phyloP scores from a whole-genome alignment of 1,140 invertebrate genomes.

The Scaptomyza montana region DNA sequence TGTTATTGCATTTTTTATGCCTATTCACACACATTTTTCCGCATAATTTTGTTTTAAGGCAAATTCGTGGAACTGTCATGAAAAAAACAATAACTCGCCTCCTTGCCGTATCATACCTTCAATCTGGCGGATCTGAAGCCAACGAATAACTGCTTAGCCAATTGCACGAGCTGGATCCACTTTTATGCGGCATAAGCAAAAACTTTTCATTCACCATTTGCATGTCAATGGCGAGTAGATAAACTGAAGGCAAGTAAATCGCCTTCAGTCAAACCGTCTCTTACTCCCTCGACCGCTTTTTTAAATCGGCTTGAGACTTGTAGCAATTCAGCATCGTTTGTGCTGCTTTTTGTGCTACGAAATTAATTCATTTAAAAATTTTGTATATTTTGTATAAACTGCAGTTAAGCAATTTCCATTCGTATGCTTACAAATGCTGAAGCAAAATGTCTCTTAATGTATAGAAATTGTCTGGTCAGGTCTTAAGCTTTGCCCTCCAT shows the following conservation, averaged over 20 bases:
- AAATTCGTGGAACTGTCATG: constrained; percentile 42
- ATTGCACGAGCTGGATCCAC: neutral
- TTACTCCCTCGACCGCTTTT: neutral
- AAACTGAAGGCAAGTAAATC: neutral
- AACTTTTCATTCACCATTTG: constrained; percentile 30
- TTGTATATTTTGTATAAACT: constrained; percentile 45
- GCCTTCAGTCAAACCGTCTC: neutral
- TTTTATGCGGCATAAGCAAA: constrained; percentile 44
- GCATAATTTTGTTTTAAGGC: constrained; percentile 50
- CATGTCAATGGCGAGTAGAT: constrained; percentile 15
- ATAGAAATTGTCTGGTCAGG: neutral
- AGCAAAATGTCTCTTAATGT: neutral
- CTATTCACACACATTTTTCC: constrained; percentile 26
- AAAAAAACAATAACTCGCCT: constrained; percentile 2
- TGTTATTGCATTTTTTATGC: constrained; percentile 57
- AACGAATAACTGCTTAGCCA: constrained; percentile 3
- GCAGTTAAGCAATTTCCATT: constrained; percentile 69
- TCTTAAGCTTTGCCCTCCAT: neutral
- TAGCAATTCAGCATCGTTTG: constrained; percentile 23
- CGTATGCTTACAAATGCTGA: constrained; percentile 18
- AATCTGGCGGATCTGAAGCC: neutral
- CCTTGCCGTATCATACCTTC: neutral
- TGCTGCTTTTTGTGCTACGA: constrained; percentile 24
- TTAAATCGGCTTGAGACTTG: constrained; percentile 36
- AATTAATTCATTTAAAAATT: constrained; percentile 73